Percentiles rank a stretch among this genome's conserved stretches.
phyloP scores from a whole-genome alignment of 2,113 vertebrate genomes.

The Piaya cayana region DNA sequence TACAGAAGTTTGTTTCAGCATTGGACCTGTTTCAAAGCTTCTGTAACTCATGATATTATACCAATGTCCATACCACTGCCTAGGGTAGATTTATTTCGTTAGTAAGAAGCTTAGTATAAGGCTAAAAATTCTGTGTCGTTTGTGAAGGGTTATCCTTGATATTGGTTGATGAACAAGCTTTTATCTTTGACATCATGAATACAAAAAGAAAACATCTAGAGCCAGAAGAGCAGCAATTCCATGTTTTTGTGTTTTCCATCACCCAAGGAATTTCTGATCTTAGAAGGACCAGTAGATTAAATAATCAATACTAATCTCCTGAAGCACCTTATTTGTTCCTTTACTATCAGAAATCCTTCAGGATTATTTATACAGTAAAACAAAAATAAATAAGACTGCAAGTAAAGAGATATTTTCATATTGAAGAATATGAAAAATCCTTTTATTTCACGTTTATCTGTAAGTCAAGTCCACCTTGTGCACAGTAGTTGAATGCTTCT shows the following conservation, averaged over 20 bases:
- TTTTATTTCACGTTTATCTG: not conserved
- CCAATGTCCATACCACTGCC: not conserved
- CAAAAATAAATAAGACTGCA: not conserved
- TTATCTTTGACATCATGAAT: not conserved
- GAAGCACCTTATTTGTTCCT: not conserved
- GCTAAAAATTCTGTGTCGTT: not conserved
- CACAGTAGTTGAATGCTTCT: not conserved
- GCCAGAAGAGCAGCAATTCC: not conserved
- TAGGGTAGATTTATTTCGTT: not conserved
- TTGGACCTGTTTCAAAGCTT: slow-evolving; percentile 15
- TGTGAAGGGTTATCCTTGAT: not conserved
- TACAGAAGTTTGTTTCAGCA: slow-evolving; percentile 9
- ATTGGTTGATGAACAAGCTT: not conserved
- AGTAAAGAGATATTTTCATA: not conserved
- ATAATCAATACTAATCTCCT: not conserved
- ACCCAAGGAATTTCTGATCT: not conserved
- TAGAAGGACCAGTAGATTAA: not conserved
- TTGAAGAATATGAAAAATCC: not conserved
- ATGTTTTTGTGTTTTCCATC: not conserved
- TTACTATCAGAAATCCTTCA: not conserved
- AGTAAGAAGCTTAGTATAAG: not conserved
- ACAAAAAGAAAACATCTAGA: not conserved
- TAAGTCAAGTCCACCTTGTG: not conserved
- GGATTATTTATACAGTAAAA: not conserved
- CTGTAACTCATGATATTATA: slow-evolving; percentile 10